Evolutionary conservation across 2,797 vertebrate species (phyloP), one percentile per base, ranked within the genome.

Genomic region (Muscicapa comitata): DNA sequence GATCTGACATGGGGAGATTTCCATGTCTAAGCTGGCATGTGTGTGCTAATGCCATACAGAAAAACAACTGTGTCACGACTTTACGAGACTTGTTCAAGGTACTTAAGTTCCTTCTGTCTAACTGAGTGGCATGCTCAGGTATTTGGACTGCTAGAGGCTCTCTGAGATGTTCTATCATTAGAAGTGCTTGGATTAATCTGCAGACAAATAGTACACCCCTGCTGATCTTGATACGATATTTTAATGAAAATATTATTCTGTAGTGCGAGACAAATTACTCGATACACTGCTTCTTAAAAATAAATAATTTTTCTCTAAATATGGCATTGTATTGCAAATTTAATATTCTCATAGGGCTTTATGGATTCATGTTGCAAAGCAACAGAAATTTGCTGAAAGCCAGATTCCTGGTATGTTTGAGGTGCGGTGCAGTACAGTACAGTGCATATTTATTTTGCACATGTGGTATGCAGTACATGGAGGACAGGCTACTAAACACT

Each of bases 321-420:
- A 88, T 19, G 65, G 76, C 66, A 79, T 92, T 82, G 45, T 71
- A 51, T 94, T 95, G 74, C 59, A 61, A 37, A 89, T 81, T 25
- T 78, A 71, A 71, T 94, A 72, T 63, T 72, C 65, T 90, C 62
- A 29, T 14, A 61, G 51, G 59, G 45, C 54, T 85, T 91, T 87
- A 79, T 87, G 57, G 77, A 42, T 83, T 82, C 17, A 23, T 55
- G 71, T 86, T 91, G 33, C 82, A 93, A 95, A 93, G 65, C 93
- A 96, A 91, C 48, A 93, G 40, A n/a, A 72, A 66, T 93, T 93
- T 95, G 61, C 93, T 90, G 78, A 81, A 77, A 90, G 72, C 28
- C 77, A 47, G 26, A 70, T 42, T 83, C 57, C 67, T 95, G 75
- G 51, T 33, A 63, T 59, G 17, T 63, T 70, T 51, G 74, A 62